Percentiles rank a stretch among this genome's conserved stretches.
phyloP scores from a whole-genome alignment of 2,797 vertebrate genomes.

The Aphelocoma californica region DNA sequence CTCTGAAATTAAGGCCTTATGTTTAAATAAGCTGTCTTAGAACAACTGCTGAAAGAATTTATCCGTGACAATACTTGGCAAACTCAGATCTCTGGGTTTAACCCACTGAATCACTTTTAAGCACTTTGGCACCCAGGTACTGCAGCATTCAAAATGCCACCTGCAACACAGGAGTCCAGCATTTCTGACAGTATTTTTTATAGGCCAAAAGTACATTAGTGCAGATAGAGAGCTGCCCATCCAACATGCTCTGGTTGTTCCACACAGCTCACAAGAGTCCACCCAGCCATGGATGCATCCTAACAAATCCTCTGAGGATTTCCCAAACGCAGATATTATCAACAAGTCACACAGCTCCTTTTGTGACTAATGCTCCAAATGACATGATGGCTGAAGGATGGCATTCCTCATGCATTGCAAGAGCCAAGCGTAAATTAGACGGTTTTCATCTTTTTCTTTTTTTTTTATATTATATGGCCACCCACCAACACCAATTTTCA shows the following conservation, averaged over 20 bases:
- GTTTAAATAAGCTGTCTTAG: constrained; percentile 9
- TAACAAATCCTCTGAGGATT: not conserved
- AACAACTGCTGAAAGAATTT: not conserved
- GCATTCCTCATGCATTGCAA: not conserved
- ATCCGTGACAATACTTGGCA: not conserved
- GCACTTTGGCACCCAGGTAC: not conserved
- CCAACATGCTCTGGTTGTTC: not conserved
- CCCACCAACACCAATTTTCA: not conserved
- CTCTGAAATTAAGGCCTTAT: constrained; percentile 34
- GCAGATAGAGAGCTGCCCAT: not conserved
- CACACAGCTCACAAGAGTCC: not conserved
- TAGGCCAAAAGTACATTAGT: not conserved
- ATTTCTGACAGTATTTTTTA: not conserved
- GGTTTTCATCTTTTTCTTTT: not conserved
- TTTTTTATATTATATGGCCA: not conserved
- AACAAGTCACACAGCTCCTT: not conserved
- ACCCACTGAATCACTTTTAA: not conserved
- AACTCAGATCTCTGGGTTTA: not conserved
- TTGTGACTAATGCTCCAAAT: not conserved
- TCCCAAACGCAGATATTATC: not conserved
- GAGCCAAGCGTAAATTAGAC: not conserved
- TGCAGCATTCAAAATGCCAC: not conserved
- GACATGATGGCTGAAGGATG: not conserved
- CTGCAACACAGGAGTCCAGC: not conserved
- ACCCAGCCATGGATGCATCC: not conserved